Conservation (phyloP, 1,140 invertebrate genomes). For the Zaprionus africanus region DNA sequence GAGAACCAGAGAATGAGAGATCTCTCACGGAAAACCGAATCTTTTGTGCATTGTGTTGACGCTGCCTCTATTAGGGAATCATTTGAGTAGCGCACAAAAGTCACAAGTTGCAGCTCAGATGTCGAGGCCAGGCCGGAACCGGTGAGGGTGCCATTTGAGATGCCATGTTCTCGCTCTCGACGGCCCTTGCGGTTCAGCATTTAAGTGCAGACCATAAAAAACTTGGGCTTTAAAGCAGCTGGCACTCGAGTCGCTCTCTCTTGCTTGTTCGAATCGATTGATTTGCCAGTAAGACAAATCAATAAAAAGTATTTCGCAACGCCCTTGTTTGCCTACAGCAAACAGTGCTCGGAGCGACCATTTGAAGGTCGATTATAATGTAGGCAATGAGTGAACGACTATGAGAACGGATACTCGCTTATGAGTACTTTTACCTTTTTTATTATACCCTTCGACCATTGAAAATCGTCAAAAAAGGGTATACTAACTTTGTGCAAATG, state of each 20-base stretch:
- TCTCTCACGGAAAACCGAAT: not conserved
- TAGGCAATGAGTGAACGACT: constrained; percentile 36
- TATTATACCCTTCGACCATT: no score
- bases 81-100: constrained; percentile 34
- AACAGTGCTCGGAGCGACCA: constrained; percentile 11
- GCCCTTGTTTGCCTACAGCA: constrained; percentile 14
- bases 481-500: no score
- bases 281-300: constrained; percentile 53
- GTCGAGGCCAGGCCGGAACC: constrained; percentile 13
- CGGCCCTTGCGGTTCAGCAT: constrained; percentile 8
- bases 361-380: constrained; percentile 75
- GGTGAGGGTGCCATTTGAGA: constrained; percentile 28
- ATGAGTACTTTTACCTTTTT: constrained; percentile 48
- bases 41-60: constrained; percentile 33
- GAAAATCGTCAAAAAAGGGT: no score
- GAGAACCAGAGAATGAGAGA: not conserved
- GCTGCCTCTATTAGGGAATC: constrained; percentile 9
- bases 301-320: constrained; percentile 49
- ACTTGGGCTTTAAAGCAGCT: constrained; percentile 44
- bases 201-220: constrained; percentile 22
- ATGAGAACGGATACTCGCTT: constrained; percentile 32
- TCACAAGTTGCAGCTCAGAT: constrained; percentile 40
- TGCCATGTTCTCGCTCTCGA: constrained; percentile 7
- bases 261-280: constrained; percentile 57
- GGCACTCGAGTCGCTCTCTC: constrained; percentile 24